Conservation (phyloP, 2,888 invertebrate species). For the Cetonia aurata region DNA sequence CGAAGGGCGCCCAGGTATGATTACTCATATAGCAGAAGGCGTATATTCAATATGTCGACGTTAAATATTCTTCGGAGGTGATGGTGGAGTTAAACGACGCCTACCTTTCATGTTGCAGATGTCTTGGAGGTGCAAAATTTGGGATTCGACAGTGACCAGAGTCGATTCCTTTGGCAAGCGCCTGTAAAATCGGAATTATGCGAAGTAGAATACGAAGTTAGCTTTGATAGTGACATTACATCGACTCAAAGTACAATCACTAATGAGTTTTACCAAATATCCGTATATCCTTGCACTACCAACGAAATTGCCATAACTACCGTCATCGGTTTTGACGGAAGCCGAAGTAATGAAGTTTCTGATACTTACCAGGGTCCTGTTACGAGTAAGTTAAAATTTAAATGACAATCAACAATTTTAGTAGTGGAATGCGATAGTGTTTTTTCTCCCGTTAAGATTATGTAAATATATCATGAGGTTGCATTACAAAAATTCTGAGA, state of each 20-base stretch:
- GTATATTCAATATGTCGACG: neutral
- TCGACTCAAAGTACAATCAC: neutral
- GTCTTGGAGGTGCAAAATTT: neutral
- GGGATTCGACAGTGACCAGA: constrained; percentile 3
- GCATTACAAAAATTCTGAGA: too few species aligned
- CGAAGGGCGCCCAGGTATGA: neutral
- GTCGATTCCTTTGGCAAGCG: constrained; percentile 1
- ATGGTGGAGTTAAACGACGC: too few species aligned
- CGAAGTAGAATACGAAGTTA: constrained; percentile 3
- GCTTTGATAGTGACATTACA: constrained; percentile 1
- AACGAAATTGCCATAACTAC: constrained; percentile 8
- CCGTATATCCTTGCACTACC: constrained; percentile 8
- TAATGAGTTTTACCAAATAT: neutral
- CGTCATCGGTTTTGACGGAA: neutral
- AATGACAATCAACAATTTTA: too few species aligned
- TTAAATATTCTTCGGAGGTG: neutral
- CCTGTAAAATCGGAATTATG: constrained; percentile 4
- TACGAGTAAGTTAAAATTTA: constrained; percentile 6
- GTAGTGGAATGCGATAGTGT: too few species aligned
- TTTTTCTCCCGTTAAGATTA: too few species aligned
- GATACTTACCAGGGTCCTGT: neutral
- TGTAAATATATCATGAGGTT: too few species aligned
- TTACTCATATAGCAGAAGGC: neutral
- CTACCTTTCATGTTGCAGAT: neutral
- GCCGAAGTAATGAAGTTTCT: neutral